Evolutionary conservation across 2,113 vertebrate species (phyloP).

Genomic region (Cepphus grylle): DNA sequence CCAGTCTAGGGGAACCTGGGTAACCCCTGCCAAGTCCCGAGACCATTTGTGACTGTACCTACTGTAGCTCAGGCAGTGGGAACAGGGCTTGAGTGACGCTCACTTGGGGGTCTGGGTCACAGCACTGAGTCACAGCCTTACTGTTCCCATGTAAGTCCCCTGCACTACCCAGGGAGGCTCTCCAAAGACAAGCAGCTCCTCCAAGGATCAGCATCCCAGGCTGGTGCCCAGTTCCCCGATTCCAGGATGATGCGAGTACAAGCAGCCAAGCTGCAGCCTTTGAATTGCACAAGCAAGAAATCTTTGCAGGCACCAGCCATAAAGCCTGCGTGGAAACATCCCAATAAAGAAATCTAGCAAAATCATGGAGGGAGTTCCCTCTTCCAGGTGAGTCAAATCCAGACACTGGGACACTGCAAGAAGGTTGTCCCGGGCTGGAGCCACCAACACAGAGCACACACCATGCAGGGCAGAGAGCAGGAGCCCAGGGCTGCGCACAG

Average conservation of each 20-base stretch:
- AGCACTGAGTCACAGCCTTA: not conserved
- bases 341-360: not conserved
- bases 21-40: not conserved
- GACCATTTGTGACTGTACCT: not conserved
- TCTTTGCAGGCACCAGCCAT: not conserved
- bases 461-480: not conserved
- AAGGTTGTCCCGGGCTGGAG: not conserved
- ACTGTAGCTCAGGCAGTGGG: not conserved
- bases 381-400: not conserved
- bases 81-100: not conserved
- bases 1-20: not conserved
- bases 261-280: not conserved
- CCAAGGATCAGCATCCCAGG: not conserved
- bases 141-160: not conserved
- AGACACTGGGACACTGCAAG: not conserved
- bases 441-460: rapidly evolving
- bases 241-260: not conserved
- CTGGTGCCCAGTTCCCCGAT: not conserved
- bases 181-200: not conserved
- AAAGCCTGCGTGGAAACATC: not conserved
- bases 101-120: rapidly evolving
- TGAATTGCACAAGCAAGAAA: not conserved
- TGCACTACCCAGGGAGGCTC: not conserved
- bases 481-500: not conserved
- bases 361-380: not conserved